A percentile compares a stretch with the other conserved stretches of the same genome.
Conservation (phyloP, 2,113 vertebrate species). For the Leptodactylus fuscus region DNA sequence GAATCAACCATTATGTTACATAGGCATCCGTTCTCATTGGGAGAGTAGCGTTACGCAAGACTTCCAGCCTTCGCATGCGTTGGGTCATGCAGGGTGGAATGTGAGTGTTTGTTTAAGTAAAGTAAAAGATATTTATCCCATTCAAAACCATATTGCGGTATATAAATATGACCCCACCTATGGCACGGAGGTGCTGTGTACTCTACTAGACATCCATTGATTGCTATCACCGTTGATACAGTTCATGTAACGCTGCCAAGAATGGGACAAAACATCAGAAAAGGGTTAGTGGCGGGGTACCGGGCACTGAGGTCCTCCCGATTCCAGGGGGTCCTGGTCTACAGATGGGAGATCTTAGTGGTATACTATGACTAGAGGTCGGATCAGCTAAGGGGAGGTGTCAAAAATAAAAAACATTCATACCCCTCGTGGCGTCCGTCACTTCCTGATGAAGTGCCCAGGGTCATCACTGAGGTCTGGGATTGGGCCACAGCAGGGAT, state of each 20-base stretch:
- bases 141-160: background rate
- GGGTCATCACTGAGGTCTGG: too few relatives aligned
- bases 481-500: too few relatives aligned
- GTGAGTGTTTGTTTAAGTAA: background rate
- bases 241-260: background rate
- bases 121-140: background rate
- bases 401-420: too few relatives aligned
- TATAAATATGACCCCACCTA: background rate
- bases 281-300: too few relatives aligned
- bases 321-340: background rate
- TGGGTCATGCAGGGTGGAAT: constrained; percentile 3
- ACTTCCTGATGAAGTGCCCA: too few relatives aligned
- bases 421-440: too few relatives aligned
- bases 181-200: background rate
- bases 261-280: background rate
- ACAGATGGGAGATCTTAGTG: background rate
- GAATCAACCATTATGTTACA: constrained; percentile 21
- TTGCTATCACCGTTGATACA: background rate
- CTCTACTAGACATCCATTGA: background rate
- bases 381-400: too few relatives aligned
- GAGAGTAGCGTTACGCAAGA: background rate
- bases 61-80: background rate
- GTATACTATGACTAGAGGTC: background rate
- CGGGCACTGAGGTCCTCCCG: too few relatives aligned
- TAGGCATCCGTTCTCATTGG: constrained; percentile 1